Evolutionary conservation across 1,140 invertebrate genomes (phyloP), one percentile per base, ranked within the genome.

Genomic region (Drosophila pruinosa): DNA sequence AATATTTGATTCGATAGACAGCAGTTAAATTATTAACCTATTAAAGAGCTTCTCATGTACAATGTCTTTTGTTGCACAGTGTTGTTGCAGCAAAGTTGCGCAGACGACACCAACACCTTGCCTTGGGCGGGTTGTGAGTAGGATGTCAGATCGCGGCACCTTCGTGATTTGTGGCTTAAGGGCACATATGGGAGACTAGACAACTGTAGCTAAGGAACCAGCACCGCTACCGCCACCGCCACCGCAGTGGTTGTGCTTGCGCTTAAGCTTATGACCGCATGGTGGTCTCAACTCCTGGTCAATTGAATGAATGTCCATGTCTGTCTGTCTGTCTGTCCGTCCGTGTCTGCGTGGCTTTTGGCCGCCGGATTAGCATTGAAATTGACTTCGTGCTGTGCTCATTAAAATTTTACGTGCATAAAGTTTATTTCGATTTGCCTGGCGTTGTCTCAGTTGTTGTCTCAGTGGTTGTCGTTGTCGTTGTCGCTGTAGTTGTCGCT

Each of bases 401-500:
- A 88, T 88, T 88, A 88, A 88, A 88, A 88, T 88, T 88, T 88
- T 88, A 88, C 81, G 81, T 88, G 82, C 82, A 88, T 88, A 86
- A 86, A 86, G 75, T 86, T 81, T 71, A 86, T 86, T 86, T 86
- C 81, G 81, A 88, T 86, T 86, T 88, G 78, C 45, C 57, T 64
- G 53, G 38, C 64, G 64, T 72, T 57, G 63, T 74, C 34, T 45
- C n/a, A 26, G 43, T 47, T 47, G 70, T 54, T 58, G 47, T 41
- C 17, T 14, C 19, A 43, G 31, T 48, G 21, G 47, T 48, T 68
- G 59, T 63, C 34, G 62, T 56, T 56, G 64, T 54, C 45, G 78
- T 53, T 63, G 69, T 47, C 14, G 19, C 19, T 47, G 56, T 59
- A 34, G 38, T 57, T 72, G 63, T 61, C 52, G 68, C 61, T 72